Evolutionary conservation across 2,888 invertebrate genomes (phyloP).

Genomic region (Catonia carolina): DNA sequence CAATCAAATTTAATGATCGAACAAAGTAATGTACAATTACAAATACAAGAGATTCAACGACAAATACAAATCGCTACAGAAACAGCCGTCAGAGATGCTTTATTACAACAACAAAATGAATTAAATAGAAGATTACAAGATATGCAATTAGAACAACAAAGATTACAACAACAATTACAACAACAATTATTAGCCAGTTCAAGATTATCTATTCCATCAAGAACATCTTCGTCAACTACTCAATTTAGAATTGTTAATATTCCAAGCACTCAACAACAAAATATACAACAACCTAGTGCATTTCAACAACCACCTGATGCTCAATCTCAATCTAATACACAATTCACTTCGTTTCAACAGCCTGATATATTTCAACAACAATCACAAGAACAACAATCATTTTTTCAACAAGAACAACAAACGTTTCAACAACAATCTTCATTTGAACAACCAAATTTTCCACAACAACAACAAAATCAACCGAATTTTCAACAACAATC

Average conservation of each 20-base stretch:
- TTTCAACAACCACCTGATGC: background rate
- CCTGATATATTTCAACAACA: background rate
- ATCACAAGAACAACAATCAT: background rate
- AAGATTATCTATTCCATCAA: too few relatives aligned
- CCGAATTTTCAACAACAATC: background rate
- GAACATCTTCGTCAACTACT: too few relatives aligned
- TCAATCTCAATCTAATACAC: too few relatives aligned
- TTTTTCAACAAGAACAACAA: background rate
- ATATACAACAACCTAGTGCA: background rate
- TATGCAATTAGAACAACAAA: conserved; percentile 1
- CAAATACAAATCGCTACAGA: background rate
- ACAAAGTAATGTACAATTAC: conserved; percentile 2
- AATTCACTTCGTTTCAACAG: background rate
- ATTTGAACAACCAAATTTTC: background rate
- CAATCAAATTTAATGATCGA: background rate
- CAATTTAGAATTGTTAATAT: background rate
- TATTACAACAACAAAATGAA: background rate
- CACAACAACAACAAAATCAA: background rate
- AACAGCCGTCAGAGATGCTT: background rate
- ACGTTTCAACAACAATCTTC: background rate
- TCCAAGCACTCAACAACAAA: background rate
- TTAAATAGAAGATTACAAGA: background rate
- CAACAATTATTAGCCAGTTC: background rate
- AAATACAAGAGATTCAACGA: background rate
- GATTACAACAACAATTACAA: background rate